Base-by-base conservation (phyloP, 2,113 vertebrate species). In the Malurus melanocephalus region DNA sequence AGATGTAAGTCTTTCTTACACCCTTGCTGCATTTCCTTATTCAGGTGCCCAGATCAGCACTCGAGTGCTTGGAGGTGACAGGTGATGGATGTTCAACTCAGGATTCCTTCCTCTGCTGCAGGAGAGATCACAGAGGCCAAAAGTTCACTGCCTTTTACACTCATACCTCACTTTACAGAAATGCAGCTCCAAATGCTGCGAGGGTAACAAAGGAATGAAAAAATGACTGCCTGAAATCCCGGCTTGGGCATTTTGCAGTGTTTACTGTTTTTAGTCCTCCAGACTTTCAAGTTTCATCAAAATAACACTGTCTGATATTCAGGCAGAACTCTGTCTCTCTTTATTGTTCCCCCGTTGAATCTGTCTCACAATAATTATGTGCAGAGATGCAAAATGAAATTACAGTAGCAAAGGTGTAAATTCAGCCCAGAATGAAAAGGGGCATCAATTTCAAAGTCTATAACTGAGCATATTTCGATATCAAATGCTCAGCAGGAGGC, bases 401-500 rank as follows among this genome's bases (percentile, higher is more conserved):
- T 87, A 76, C 76, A 75, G 40, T 62, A 89, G 46, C 69, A 90
- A 90, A 94, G 80, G 80, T 87, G 85, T 61, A 95, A 94, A 96
- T 93, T 93, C 90, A 93, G 74, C 74, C 35, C 46, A 77, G 74
- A 92, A 95, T 78, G 72, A 81, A 93, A 91, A 93, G 59, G n/a
- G 67, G 42, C 73, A 90, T 95, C 85, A 84, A 90, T 94, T 94
- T 94, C 92, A 82, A 85, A 92, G 72, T 89, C 75, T 92, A 11
- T 87, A 87, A 94, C 73, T 85, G 82, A 81, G 43, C 65, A 91
- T 10, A 15, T 67, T 96, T 95, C 19, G 18, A 56, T 88, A 96
- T 77, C 90, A 95, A 95, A 89, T 60, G 61, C 90, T 85, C 84
- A 87, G 80, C 87, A 93, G 88, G 94, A 93, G 67, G 76, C 71